Evolutionary conservation across 2,888 invertebrate genomes (phyloP).

Genomic region (Thera britannica): DNA sequence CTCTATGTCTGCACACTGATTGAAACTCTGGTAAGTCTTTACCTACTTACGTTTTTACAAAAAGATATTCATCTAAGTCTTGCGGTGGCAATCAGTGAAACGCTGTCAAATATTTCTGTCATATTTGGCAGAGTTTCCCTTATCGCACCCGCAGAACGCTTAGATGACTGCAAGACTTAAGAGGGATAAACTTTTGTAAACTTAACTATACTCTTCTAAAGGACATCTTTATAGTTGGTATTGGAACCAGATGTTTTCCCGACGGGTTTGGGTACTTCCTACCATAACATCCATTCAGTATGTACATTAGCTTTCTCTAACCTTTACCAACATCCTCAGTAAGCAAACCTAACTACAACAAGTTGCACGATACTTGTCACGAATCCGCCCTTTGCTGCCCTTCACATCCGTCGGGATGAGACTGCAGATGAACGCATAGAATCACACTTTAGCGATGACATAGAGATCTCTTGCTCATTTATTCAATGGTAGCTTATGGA

Average conservation of each 20-base stretch:
- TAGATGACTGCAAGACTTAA: too few species aligned
- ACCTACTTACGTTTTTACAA: too few species aligned
- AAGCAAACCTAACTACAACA: conserved; percentile 18
- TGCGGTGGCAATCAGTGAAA: too few species aligned
- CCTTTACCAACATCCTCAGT: conserved; percentile 17
- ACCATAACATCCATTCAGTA: background rate
- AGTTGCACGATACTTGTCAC: conserved; percentile 28
- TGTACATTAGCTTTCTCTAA: conserved; percentile 3
- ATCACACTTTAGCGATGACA: background rate
- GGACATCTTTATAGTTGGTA: background rate
- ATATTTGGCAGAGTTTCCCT: too few species aligned
- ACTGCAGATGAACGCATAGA: background rate
- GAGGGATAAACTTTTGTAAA: too few species aligned
- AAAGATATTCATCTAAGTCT: too few species aligned
- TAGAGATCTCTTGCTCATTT: background rate
- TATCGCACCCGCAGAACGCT: too few species aligned
- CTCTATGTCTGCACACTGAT: too few species aligned
- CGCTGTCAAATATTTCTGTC: too few species aligned
- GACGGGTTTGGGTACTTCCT: background rate
- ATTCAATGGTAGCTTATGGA: too few species aligned
- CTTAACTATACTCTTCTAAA: too few species aligned
- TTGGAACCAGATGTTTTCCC: background rate
- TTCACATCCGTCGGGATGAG: conserved; percentile 22
- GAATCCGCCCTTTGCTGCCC: conserved; percentile 41
- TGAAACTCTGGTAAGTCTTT: too few species aligned